phyloP scores from a whole-genome alignment of 1,140 invertebrate species.

The Globodera rostochiensis region DNA sequence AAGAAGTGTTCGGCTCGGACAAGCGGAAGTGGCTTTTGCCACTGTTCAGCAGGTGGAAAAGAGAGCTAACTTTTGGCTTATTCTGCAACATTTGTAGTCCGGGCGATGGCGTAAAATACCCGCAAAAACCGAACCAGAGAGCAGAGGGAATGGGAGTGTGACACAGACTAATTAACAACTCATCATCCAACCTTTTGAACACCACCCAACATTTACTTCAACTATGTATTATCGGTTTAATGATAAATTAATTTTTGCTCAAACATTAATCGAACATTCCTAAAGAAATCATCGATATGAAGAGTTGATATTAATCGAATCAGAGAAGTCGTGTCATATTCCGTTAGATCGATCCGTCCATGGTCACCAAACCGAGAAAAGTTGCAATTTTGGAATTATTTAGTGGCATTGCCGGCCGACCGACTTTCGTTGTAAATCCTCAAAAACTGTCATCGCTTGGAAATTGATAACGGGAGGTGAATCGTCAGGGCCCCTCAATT shows the following conservation, averaged over 20 bases:
- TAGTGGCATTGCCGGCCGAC: too few species aligned
- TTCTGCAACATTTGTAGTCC: constrained; percentile 7
- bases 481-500: neutral
- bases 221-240: constrained; percentile 6
- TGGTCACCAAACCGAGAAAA: too few species aligned
- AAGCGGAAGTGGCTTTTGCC: constrained; percentile 41
- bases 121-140: constrained; percentile 24
- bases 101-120: constrained; percentile 43
- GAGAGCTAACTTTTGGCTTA: neutral
- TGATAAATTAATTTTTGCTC: neutral
- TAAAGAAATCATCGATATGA: too few species aligned
- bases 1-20: constrained; percentile 44
- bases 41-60: constrained; percentile 44
- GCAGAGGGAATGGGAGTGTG: neutral
- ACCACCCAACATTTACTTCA: neutral
- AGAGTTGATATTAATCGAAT: too few species aligned
- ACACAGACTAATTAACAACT: neutral
- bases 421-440: too few species aligned
- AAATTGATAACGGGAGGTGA: neutral
- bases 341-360: too few species aligned
- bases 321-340: too few species aligned
- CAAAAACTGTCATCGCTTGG: neutral
- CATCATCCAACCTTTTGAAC: neutral
- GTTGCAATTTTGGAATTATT: too few species aligned
- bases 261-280: too few species aligned